Evolutionary conservation across 2,888 invertebrate species (phyloP), one percentile per base, ranked within the genome.

Genomic region (Sphaerophoria taeniata): DNA sequence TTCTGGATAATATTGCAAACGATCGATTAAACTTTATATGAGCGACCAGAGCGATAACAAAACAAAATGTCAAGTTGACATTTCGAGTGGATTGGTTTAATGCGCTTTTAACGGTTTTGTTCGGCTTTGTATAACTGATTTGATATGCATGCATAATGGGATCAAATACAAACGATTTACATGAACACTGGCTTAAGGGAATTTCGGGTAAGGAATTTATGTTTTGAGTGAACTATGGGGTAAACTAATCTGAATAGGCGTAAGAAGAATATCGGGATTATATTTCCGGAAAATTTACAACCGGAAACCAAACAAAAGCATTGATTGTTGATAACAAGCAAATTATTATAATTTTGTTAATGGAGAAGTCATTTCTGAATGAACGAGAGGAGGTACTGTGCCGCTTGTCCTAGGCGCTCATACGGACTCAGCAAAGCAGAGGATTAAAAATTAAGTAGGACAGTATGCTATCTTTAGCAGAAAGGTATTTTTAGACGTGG

Each of bases 21-120:
- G 82, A 83, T 73, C 69, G 77, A 77, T 77, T 82, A 73, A 76
- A 49, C 72, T 82, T 72, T 77, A 77, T 81, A 47, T 63, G 56
- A 34, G 56, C 45, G n/a, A n/a, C n/a, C n/a, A n/a, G n/a, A n/a
- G 16, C 47, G 72, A 49, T 34, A 55, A 61, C 31, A 39, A 39
- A 67, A 73, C 39, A 58, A 74, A 74, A 70, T 47, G 49, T 75
- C 16, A 74, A 70, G 36, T 67, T 45, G 81, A 75, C 81, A 75
- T 36, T 51, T 75, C 39, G 58, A 75, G 60, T 69, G 67, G 76
- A 72, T 45, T 69, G 51, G 53, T 82, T 81, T 73, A 61, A 82
- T 61, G 72, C 47, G 60, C 56, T 76, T 82, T 77, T 82, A 77
- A 82, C 76, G 82, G 76, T 77, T 45, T 67, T 82, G 71, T 76